Base-by-base conservation (phyloP, 2,888 invertebrate species). In the Pseudoips prasinana region DNA sequence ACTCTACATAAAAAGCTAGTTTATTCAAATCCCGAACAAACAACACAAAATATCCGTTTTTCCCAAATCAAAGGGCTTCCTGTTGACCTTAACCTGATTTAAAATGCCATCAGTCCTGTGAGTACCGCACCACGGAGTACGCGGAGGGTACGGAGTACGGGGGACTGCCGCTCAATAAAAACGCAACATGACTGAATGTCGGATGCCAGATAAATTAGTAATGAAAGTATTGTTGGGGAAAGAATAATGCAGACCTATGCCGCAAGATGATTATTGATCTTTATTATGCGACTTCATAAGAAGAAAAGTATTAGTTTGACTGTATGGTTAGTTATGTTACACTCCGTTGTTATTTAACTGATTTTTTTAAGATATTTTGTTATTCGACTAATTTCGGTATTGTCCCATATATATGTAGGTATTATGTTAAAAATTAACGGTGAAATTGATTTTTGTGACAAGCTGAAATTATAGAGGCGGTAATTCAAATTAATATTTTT, bases 11-110 rank as follows among this genome's bases (percentile, higher is more conserved):
- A 14, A 14, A 14, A 14, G 14, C 3, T 14, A 14, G 14, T 14
- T 14, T 14, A 14, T 14, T 14, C 14, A 14, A 14, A 14, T 14
- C 14, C 14, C 14, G 14, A 14, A 14, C 14, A 14, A 14, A 14
- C 20, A 5, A 5, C 20, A 20, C 7, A 37, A 47, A 40, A 40
- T 31, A 9, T 10, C 8, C 26, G 24, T 31, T 45, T n/a, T 42
- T 33, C 25, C 4, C 35, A 35, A 55, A 46, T 45, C 50, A 53
- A 52, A 47, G 45, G 45, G 44, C 31, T 7, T 25, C 37, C 19
- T 67, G 61, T 66, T 80, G 84, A 85, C 85, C 86, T 86, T 86
- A 84, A 85, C 85, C 84, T 83, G 76, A 80, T 86, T 84, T 84
- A 84, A 85, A 81, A 86, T 86, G 85, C 86, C 73, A 80, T 82